Base-by-base conservation (phyloP, 1,140 invertebrate genomes). In the Eumaeus atala region DNA sequence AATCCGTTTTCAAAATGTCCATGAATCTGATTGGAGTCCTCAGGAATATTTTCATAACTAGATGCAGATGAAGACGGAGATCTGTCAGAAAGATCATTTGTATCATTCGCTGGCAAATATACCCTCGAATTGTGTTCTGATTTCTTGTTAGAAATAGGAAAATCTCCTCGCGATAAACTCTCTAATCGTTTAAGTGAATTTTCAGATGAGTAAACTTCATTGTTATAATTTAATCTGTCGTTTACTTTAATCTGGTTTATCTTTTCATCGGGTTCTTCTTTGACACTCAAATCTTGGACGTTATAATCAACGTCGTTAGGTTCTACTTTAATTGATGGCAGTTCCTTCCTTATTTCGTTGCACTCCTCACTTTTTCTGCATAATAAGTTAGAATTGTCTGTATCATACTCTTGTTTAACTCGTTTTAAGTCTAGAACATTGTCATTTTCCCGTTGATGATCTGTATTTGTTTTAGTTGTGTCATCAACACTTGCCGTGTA, bases 151-250 rank as follows among this genome's bases (percentile, higher is more conserved):
- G 90, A 72, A 56, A 90, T 90, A 59, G 90, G 91, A 78, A 93
- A 93, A 63, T 92, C 91, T 58, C 93, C 93, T 80, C 94, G 92
- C 42, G 94, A 95, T 72, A 95, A 89, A 80, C 91, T 93, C 87
- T 95, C 94, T 67, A 95, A 85, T 77, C 94, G 91, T 72, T 93
- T 90, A 62, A 95, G 88, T 64, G 94, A 92, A 84, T 94, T 94
- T 72, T 86, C 87, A 10, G 84, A 85, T 11, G 82, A 83, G 64
- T 70, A 87, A n/a, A 74, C 66, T 10, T 73, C 72, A 48, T 66
- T 62, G 48, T 18, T 71, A 11, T 62, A 11, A 37, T 56, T 38
- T 16, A 54, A 60, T n/a, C 51, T 54, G 3, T 66, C 52, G 37
- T 56, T 62, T 12, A 37, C 18, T 60, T 76, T 74, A n/a, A 57